These are phyloP conservation scores for Listronotus bonariensis DNA, from an alignment of 1,140 invertebrate genomes.

Conservation along the genomic window DNA sequence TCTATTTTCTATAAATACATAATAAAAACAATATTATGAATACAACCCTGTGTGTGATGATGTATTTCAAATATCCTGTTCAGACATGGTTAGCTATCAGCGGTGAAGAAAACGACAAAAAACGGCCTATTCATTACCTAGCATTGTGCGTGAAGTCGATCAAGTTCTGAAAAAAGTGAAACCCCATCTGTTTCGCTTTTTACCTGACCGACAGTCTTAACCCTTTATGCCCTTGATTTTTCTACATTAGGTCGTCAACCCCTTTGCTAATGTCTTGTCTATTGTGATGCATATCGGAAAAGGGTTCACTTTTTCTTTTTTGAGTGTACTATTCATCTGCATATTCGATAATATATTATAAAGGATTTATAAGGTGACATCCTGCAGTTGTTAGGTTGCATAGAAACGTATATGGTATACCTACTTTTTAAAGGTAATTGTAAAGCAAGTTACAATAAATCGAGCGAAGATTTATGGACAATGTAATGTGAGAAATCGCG, in stretches of 20 bases:
- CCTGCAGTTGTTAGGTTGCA: constrained; percentile 6
- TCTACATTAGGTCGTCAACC: constrained; percentile 19
- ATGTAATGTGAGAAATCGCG: too few species aligned
- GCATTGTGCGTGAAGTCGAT: constrained; percentile 25
- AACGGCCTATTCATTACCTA: constrained; percentile 21
- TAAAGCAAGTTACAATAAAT: too few species aligned
- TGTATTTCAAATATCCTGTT: too few species aligned
- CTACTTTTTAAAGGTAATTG: neutral
- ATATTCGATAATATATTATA: constrained; percentile 22
- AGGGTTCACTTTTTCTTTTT: constrained; percentile 26
- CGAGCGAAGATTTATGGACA: too few species aligned
- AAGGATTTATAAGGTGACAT: constrained; percentile 23
- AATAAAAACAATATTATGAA: too few species aligned
- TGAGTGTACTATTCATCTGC: constrained; percentile 21
- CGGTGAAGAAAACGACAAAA: constrained; percentile 8
- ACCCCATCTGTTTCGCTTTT: constrained; percentile 24
- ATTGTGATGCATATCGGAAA: constrained; percentile 27
- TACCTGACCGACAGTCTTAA: constrained; percentile 14
- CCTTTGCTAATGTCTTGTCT: constrained; percentile 24
- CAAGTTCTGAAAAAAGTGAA: constrained; percentile 23
- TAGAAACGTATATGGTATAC: neutral
- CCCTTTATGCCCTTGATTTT: constrained; percentile 15
- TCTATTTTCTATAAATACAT: too few species aligned
- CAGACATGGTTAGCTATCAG: neutral
- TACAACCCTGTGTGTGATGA: too few species aligned